Percentiles rank a stretch among this genome's conserved stretches.
Evolutionary conservation across 2,888 invertebrate species (phyloP).

Genomic region (Pseudococcus viburni): DNA sequence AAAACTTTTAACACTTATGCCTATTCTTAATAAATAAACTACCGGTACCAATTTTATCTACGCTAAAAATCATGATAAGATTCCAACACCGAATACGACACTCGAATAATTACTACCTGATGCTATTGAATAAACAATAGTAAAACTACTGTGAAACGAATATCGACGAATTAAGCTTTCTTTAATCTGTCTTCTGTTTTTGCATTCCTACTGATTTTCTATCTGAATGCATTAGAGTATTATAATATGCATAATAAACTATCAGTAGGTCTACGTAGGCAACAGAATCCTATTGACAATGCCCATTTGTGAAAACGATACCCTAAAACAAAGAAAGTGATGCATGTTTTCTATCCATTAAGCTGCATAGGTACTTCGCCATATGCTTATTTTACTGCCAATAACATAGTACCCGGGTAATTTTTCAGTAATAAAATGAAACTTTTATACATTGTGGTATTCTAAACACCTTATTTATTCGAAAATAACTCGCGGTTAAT

Average conservation of each 20-base stretch:
- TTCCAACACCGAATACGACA: not conserved
- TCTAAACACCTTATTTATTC: not conserved
- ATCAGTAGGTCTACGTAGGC: constrained; percentile 22
- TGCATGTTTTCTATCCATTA: not conserved
- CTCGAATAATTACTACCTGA: constrained; percentile 17
- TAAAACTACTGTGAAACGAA: not conserved
- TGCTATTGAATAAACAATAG: constrained; percentile 32
- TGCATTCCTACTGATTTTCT: constrained; percentile 49
- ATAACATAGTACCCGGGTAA: not conserved
- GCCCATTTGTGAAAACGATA: constrained; percentile 52
- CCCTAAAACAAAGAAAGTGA: constrained; percentile 39
- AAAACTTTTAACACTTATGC: not conserved
- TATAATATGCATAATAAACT: constrained; percentile 20
- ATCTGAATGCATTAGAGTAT: constrained; percentile 27
- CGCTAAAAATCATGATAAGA: constrained; percentile 12
- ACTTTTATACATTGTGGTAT: not conserved
- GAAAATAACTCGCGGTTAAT: not conserved
- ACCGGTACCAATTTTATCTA: not conserved
- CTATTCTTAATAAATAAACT: constrained; percentile 14
- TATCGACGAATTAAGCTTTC: constrained; percentile 44
- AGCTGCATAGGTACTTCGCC: not conserved
- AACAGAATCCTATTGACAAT: constrained; percentile 31
- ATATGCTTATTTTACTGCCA: constrained; percentile 7
- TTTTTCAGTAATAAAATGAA: not conserved
- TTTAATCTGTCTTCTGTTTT: constrained; percentile 50